Evolutionary conservation across 1,140 invertebrate genomes (phyloP), one percentile per base, ranked within the genome.

Genomic region (Gryon sp.): DNA sequence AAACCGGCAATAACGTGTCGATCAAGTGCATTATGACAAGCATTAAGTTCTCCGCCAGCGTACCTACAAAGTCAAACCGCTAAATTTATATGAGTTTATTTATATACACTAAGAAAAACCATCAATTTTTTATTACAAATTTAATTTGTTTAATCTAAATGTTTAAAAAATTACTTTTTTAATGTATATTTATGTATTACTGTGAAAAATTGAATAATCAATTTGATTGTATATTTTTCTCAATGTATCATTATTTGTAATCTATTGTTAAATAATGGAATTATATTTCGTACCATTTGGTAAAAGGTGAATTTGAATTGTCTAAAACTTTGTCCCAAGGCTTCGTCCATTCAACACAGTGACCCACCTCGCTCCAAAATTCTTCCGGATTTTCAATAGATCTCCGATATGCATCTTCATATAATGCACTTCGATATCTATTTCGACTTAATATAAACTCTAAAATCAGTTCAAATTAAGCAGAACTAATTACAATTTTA

Each of bases 11-110:
- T 90, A 0, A 98, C 94, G 88, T 98, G 97, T 4, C 96, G 90
- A 84, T 99, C 97, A 1, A 98, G 88, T 0, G 96, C 94, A 88
- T 98, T 98, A 90, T 97, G 95, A 84, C 96, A 97, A 0, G 96
- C 95, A 77, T 97, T 98, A 80, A 98, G 84, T 88, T 98, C 93
- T 2, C 96, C 97, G 1, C 95, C 96, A 0, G 93, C 92, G 90
- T 95, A 97, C 94, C 94, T 95, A 55, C 0, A n/a, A n/a, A n/a
- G n/a, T n/a, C n/a, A n/a, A n/a, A n/a, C n/a, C n/a, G n/a, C n/a
- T n/a, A n/a, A n/a, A n/a, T n/a, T n/a, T n/a, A n/a, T n/a, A n/a
- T n/a, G n/a, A n/a, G n/a, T n/a, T n/a, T n/a, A n/a, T n/a, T n/a
- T n/a, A n/a, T n/a, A n/a, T n/a, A n/a, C n/a, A n/a, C n/a, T n/a